Evolutionary conservation across 2,888 invertebrate species (phyloP), one percentile per base, ranked within the genome.

Genomic region (Trichopoda pennipes): DNA sequence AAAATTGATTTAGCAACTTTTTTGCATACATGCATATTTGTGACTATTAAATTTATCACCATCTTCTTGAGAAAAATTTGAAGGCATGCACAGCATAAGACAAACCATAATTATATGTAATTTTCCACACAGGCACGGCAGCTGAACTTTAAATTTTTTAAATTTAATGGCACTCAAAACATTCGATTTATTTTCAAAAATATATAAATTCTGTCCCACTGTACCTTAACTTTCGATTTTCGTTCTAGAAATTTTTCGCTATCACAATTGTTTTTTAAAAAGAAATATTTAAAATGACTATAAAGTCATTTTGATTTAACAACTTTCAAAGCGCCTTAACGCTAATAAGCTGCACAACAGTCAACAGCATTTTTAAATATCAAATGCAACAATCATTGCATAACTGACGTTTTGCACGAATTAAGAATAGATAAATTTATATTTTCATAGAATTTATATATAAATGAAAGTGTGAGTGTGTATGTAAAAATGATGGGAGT

Each of bases 361-460:
- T 7, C 38, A 68, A 32, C 56, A 56, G 56, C 35, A 44, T 3
- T 60, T 16, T 14, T 7, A 68, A 49, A 61, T 80, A 82, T 82
- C 82, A 63, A 68, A 75, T 28, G 32, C 51, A 35, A 38, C 55
- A 76, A 80, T 75, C 80, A 60, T 19, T 38, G 55, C 16, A 75
- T 61, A 75, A 70, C 35, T 74, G 70, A 68, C 72, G 51, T 70
- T 75, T 17, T 68, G 80, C 82, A 82, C 82, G 82, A 82, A 82
- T 80, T 79, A 56, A 23, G 35, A 56, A 4, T 6, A 70, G 82
- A 82, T 81, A 82, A 82, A 55, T 49, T 49, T 4, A 16, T n/a
- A 61, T 42, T 55, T 68, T 55, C 38, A 42, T 32, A 69, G 21
- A 79, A 60, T 42, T 78, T 61, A 60, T 68, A 61, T 61, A 53